phyloP scores from a whole-genome alignment of 2,888 invertebrate genomes.

The Ceramica pisi region DNA sequence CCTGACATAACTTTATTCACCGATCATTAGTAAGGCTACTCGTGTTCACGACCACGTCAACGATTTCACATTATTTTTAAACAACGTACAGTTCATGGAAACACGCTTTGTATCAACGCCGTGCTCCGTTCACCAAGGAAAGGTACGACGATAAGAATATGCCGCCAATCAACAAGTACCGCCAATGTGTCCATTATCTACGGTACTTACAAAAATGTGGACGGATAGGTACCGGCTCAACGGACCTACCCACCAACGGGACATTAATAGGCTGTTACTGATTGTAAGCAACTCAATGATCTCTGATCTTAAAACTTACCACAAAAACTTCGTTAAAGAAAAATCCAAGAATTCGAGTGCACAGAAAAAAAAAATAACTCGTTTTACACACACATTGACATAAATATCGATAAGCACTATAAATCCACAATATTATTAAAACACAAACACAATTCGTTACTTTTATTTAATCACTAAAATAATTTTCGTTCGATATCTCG shows the following conservation, averaged over 20 bases:
- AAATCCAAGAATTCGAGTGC: conserved; percentile 81
- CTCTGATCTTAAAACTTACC: conserved; percentile 79
- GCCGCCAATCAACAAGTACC: conserved; percentile 43
- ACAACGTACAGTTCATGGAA: conserved; percentile 34
- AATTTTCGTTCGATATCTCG: conserved; percentile 77
- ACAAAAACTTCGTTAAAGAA: conserved; percentile 82
- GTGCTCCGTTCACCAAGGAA: conserved; percentile 41
- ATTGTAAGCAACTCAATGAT: conserved; percentile 57
- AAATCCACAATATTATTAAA: conserved; percentile 70
- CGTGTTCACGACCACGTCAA: conserved; percentile 16
- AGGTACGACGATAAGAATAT: conserved; percentile 41
- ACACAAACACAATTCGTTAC: conserved; percentile 72
- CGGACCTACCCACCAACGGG: conserved; percentile 54
- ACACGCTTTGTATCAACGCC: conserved; percentile 23
- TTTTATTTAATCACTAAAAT: conserved; percentile 76
- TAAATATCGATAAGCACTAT: conserved; percentile 71
- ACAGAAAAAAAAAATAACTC: conserved; percentile 77
- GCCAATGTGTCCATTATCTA: conserved; percentile 50
- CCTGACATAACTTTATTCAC: conserved; percentile 5
- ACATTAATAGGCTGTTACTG: conserved; percentile 54
- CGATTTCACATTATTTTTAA: conserved; percentile 43
- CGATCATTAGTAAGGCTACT: conserved; percentile 9
- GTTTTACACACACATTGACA: conserved; percentile 82
- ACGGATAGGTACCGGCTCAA: conserved; percentile 43
- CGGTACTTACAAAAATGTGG: conserved; percentile 57